phyloP scores from a whole-genome alignment of 2,797 vertebrate species.

The Varecia variegata region DNA sequence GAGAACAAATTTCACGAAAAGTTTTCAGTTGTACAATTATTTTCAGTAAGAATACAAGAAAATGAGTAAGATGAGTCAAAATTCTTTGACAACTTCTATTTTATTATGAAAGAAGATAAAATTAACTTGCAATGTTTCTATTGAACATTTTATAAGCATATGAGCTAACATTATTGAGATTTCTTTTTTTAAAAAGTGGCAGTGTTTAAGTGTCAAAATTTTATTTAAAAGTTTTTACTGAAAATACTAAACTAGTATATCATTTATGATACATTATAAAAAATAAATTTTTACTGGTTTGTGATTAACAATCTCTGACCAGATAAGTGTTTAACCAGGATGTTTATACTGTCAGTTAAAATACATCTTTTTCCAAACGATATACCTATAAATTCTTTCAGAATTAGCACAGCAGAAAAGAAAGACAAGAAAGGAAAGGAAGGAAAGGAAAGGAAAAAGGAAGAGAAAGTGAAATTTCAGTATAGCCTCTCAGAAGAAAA shows the following conservation, averaged over 20 bases:
- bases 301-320: slow-evolving; percentile 75
- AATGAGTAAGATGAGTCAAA: neutral
- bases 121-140: neutral
- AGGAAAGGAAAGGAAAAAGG: too few relatives aligned
- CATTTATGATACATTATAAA: slow-evolving; percentile 64
- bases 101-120: slow-evolving; percentile 40
- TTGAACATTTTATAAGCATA: slow-evolving; percentile 5
- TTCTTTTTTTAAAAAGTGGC: neutral
- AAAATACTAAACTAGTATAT: slow-evolving; percentile 19
- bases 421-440: neutral
- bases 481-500: slow-evolving; percentile 56
- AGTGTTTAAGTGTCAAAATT: neutral
- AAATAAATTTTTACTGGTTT: slow-evolving; percentile 66
- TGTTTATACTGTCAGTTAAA: slow-evolving; percentile 76
- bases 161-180: neutral
- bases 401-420: slow-evolving; percentile 29
- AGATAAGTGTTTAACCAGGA: slow-evolving; percentile 73
- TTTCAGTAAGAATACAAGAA: slow-evolving; percentile 20
- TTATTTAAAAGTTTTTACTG: slow-evolving; percentile 24
- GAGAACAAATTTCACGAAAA: neutral
- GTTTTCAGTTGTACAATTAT: neutral
- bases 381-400: slow-evolving; percentile 49
- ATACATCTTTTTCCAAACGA: slow-evolving; percentile 70
- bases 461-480: slow-evolving; percentile 44
- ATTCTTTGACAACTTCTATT: neutral